Base-by-base conservation (phyloP, 1,140 invertebrate genomes). In the Zaprionus ghesquierei region DNA sequence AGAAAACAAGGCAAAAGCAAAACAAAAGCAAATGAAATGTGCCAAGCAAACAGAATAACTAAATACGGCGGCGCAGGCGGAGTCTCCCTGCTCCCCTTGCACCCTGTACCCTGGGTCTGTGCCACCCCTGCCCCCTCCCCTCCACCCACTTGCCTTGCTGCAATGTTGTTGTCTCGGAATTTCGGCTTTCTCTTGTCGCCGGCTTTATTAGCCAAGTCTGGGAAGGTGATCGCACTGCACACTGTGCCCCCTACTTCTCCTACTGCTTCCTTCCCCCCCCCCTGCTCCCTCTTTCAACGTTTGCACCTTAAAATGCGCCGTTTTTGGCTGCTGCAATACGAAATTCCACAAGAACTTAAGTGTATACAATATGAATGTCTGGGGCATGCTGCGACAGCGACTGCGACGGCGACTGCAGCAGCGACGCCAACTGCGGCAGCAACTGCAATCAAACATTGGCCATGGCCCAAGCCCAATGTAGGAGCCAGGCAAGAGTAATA, bases 171-270 rank as follows among this genome's bases (percentile, higher is more conserved):
- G 79, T 89, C 84, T 79, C 60, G 82, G 84, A 89, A 84, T 75
- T 69, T 79, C 53, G 84, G 82, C 82, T 87, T 87, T 87, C 82
- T 82, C 82, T 81, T 87, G 85, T 87, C 84, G 84, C 84, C 82
- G 81, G 81, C 82, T 82, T 89, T 87, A 89, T 87, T 87, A 76
- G 79, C 84, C 84, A 81, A 84, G 81, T 85, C 81, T 86, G 81
- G 63, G 65, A 61, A 69, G 65, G 65, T 60, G 65, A 69, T 69
- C 51, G 38, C 18, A 33, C 58, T 55, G 58, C 58, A n/a, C n/a
- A n/a, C 56, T 38, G 33, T 38, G 33, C 13, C 33, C 15, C 6
- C 13, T 41, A 27, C 55, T 25, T 6, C 23, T 23, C 0, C 10
- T 12, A 3, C 6, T 5, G 2, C 0, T 33, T 12, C 2, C 22